Conservation (phyloP, 2,888 invertebrate species). For the Phortica magna region DNA sequence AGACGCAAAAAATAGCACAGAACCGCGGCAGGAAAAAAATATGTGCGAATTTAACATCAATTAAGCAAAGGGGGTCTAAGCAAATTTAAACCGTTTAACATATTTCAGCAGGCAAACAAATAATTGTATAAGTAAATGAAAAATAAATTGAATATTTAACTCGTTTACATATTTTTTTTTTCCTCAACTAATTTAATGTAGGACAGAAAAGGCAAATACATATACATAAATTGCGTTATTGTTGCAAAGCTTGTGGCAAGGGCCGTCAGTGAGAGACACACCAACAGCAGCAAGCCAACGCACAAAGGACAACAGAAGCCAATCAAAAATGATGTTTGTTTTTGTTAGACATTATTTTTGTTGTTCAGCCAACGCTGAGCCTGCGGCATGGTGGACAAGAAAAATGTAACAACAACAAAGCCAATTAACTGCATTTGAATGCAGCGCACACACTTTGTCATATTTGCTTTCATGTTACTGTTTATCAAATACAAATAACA, state of each 20-base stretch:
- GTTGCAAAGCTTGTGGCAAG: no score
- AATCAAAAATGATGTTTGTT: no score
- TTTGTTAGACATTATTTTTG: no score
- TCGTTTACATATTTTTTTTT: no score
- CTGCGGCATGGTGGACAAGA: background rate
- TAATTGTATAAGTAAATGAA: background rate
- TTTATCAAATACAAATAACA: constrained; percentile 17
- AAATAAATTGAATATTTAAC: background rate
- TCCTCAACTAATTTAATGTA: no score
- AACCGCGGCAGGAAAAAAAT: no score
- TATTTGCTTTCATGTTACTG: constrained; percentile 7
- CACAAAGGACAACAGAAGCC: background rate
- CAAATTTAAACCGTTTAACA: background rate
- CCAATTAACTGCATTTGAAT: constrained; percentile 3
- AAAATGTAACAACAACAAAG: background rate
- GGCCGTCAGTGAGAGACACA: background rate
- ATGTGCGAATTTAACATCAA: constrained; percentile 28
- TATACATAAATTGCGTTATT: no score
- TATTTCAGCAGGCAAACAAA: constrained; percentile 10
- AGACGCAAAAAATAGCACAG: background rate
- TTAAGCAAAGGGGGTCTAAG: background rate
- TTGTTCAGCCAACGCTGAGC: background rate
- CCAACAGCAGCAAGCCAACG: background rate
- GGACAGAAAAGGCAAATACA: no score
- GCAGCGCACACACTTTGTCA: background rate